phyloP scores from a whole-genome alignment of 2,113 vertebrate species.

The Cyanoderma ruficeps region DNA sequence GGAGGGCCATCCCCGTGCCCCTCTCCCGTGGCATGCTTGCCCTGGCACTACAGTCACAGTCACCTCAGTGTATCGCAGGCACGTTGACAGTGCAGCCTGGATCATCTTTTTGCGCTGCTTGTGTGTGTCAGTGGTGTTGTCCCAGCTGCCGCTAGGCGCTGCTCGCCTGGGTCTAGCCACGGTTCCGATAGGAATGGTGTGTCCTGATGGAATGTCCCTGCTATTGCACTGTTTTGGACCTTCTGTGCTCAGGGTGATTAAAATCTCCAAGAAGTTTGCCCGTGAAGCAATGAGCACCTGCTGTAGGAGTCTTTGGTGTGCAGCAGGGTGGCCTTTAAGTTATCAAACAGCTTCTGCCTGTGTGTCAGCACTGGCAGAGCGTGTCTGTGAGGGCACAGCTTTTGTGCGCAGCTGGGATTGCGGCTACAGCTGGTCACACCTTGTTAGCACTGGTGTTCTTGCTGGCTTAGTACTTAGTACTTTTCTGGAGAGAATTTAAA shows the following conservation, averaged over 20 bases:
- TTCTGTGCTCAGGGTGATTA: not conserved
- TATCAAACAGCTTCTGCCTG: not conserved
- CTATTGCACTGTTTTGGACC: not conserved
- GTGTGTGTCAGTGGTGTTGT: rapidly evolving
- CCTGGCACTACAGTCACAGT: not conserved
- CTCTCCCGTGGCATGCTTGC: not conserved
- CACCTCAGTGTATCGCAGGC: not conserved
- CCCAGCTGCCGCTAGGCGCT: not conserved
- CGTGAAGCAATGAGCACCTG: not conserved
- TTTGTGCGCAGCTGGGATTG: not conserved
- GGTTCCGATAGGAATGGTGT: rapidly evolving
- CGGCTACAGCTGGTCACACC: not conserved
- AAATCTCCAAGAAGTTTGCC: not conserved
- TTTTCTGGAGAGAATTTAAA: not conserved
- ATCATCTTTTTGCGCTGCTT: not conserved
- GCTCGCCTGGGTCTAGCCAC: not conserved
- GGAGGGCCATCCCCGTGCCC: not conserved
- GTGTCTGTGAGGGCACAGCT: not conserved
- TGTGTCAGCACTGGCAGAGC: rapidly evolving
- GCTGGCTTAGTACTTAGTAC: not conserved
- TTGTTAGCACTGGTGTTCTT: not conserved
- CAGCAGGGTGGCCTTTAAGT: not conserved
- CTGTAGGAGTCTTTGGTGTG: not conserved
- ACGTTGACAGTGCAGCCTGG: rapidly evolving
- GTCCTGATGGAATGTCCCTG: not conserved